A percentile compares a stretch with the other conserved stretches of the same genome.
Evolutionary conservation across 2,888 invertebrate genomes (phyloP).

Genomic region (Acrobasis suavella): DNA sequence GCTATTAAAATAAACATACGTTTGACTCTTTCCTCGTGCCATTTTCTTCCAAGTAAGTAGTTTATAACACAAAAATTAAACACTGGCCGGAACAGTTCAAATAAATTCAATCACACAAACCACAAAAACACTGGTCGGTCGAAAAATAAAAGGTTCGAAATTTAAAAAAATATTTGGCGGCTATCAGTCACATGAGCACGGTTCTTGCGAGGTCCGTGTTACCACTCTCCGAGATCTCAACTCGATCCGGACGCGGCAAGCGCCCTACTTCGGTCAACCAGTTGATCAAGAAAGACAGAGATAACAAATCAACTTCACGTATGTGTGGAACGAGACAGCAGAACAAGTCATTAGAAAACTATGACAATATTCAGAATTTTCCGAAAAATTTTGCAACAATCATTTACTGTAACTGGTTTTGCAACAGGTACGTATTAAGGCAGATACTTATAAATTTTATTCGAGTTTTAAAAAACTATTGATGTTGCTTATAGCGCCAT

Average conservation of each 20-base stretch:
- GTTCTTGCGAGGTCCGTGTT: conserved; percentile 73
- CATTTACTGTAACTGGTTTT: not conserved
- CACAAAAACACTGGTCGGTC: conserved; percentile 43
- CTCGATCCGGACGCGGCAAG: conserved; percentile 65
- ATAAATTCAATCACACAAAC: conserved; percentile 49
- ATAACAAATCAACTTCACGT: conserved; percentile 43
- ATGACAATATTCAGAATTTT: not conserved
- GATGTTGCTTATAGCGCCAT: conserved; percentile 5
- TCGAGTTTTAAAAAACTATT: not conserved
- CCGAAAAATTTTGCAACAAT: not conserved
- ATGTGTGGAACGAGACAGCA: conserved; percentile 48
- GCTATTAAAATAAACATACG: conserved; percentile 53
- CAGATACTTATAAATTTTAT: not conserved
- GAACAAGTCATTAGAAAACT: conserved; percentile 17
- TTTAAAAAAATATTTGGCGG: conserved; percentile 63
- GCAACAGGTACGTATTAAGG: conserved; percentile 5
- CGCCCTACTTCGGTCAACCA: conserved; percentile 78
- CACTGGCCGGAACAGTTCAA: conserved; percentile 44
- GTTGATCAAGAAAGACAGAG: conserved; percentile 69
- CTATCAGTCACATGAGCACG: conserved; percentile 74
- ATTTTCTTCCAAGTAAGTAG: conserved; percentile 51
- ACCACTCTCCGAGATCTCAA: conserved; percentile 77
- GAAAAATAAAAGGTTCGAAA: conserved; percentile 53
- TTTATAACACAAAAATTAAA: conserved; percentile 40
- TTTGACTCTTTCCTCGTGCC: conserved; percentile 66